Percentiles rank a stretch among this genome's conserved stretches.
phyloP scores from a whole-genome alignment of 2,888 invertebrate genomes.

The Zaprionus bogoriensis region DNA sequence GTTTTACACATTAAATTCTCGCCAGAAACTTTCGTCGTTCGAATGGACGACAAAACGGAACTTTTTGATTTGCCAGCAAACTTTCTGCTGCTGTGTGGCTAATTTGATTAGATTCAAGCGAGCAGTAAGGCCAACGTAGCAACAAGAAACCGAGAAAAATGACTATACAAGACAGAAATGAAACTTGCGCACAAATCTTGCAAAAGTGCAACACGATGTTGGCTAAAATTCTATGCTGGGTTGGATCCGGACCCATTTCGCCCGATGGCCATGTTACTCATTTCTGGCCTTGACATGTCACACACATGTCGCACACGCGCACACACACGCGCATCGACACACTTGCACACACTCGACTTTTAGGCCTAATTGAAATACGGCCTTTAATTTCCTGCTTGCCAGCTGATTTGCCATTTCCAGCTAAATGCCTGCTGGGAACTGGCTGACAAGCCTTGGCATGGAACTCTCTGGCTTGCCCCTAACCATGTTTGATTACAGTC shows the following conservation, averaged over 20 bases:
- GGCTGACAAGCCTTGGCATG: slow-evolving; percentile 2
- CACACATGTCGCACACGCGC: slow-evolving; percentile 4
- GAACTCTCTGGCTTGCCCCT: slow-evolving; percentile 1
- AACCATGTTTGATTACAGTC: slow-evolving; percentile 23
- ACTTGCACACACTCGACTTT: neutral
- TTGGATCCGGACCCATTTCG: neutral
- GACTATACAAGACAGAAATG: neutral
- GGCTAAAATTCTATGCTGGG: slow-evolving; percentile 1
- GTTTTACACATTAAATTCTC: slow-evolving; percentile 24
- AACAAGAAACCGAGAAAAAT: neutral
- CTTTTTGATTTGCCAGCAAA: slow-evolving; percentile 45
- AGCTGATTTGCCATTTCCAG: slow-evolving; percentile 19
- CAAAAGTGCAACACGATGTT: slow-evolving; percentile 38
- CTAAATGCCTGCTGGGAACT: slow-evolving; percentile 20
- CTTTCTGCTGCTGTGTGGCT: slow-evolving; percentile 40
- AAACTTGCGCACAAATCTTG: slow-evolving; percentile 39
- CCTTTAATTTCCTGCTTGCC: slow-evolving; percentile 42
- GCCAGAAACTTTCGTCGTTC: slow-evolving; percentile 21
- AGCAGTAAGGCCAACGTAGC: slow-evolving; percentile 13
- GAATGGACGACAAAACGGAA: slow-evolving; percentile 31
- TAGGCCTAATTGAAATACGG: slow-evolving; percentile 48
- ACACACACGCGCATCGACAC: slow-evolving; percentile 5
- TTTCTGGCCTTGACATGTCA: slow-evolving; percentile 24
- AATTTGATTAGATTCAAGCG: slow-evolving; percentile 59
- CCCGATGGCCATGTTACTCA: slow-evolving; percentile 16